Percentiles rank a stretch among this genome's conserved stretches.
Conservation (phyloP, 1,140 invertebrate genomes). For the Sipha flava region DNA sequence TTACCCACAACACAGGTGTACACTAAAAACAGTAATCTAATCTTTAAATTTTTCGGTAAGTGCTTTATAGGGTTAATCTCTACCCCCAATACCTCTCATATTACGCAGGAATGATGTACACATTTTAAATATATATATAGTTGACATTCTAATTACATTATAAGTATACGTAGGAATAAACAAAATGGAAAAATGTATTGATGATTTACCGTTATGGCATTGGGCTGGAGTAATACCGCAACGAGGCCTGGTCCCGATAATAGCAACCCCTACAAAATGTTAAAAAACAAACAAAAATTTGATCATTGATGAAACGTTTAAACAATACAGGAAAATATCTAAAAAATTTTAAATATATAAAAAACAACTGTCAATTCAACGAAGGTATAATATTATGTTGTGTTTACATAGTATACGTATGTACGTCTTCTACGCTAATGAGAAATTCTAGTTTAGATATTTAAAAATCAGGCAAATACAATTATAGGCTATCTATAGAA, state of each 20-base stretch:
- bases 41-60: not conserved
- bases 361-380: not conserved
- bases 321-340: not conserved
- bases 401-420: not conserved
- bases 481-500: not conserved
- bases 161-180: not conserved
- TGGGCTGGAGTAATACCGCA: constrained; percentile 27
- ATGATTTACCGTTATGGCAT: constrained; percentile 30
- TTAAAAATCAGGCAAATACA: not conserved
- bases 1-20: not conserved
- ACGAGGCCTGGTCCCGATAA: constrained; percentile 20
- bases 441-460: not conserved
- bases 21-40: not conserved
- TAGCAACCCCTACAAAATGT: constrained; percentile 38
- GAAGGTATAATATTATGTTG: not conserved
- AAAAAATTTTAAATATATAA: not conserved
- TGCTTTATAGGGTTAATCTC: not conserved
- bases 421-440: constrained; percentile 6
- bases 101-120: not conserved
- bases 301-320: constrained; percentile 2
- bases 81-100: not conserved
- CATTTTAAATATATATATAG: no score
- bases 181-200: not conserved
- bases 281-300: not conserved
- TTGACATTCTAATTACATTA: not conserved